phyloP scores from a whole-genome alignment of 2,797 vertebrate species.

The Coendou prehensilis region DNA sequence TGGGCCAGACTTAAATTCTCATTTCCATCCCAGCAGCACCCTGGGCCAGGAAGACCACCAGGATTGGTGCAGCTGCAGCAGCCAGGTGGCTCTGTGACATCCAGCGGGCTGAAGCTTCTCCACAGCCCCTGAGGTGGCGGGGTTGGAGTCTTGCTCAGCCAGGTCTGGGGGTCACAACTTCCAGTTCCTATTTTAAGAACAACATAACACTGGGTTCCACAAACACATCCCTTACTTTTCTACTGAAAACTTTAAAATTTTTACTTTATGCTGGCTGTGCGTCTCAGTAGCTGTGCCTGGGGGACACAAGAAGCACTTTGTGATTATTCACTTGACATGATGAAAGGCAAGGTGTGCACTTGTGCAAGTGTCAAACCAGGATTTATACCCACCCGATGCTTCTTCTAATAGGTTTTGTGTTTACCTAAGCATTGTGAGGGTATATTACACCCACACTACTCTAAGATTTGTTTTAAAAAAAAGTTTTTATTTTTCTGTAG shows the following conservation, averaged over 20 bases:
- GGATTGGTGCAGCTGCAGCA: background rate
- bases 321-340: background rate
- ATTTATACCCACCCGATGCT: background rate
- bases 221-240: background rate
- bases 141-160: background rate
- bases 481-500: background rate
- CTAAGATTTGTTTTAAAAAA: background rate
- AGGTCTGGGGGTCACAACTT: background rate
- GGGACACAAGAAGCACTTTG: background rate
- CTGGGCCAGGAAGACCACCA: too few relatives aligned
- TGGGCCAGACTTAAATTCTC: background rate
- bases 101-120: background rate
- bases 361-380: background rate
- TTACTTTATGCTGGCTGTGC: background rate
- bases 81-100: background rate
- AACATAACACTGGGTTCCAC: background rate
- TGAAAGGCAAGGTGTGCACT: background rate
- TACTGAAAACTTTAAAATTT: background rate
- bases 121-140: background rate
- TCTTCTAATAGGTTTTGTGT: background rate
- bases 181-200: background rate
- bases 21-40: background rate
- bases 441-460: background rate
- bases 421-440: background rate
- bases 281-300: background rate